Conservation (phyloP, 2,113 vertebrate species). For the Stegostoma tigrinum region DNA sequence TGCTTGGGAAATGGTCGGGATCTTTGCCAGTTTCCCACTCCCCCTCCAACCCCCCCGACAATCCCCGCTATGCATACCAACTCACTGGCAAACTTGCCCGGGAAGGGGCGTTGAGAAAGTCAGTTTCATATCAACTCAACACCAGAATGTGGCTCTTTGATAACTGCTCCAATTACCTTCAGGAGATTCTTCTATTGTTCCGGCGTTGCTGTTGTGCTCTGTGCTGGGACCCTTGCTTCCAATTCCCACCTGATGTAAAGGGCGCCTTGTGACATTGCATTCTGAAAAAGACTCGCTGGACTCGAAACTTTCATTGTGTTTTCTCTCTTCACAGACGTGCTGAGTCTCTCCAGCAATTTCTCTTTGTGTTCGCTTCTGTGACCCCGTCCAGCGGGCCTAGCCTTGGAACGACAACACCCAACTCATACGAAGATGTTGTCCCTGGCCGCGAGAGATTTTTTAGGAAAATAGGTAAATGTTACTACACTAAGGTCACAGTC, state of each 20-base stretch:
- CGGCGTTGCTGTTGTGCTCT: no score
- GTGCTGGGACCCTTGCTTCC: no score
- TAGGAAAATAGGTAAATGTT: neutral
- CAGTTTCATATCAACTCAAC: neutral
- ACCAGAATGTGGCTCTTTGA: neutral
- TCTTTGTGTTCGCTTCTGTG: neutral
- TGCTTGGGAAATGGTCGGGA: neutral
- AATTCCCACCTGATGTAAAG: no score
- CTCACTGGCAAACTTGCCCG: no score
- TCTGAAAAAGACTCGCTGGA: no score
- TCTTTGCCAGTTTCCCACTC: neutral
- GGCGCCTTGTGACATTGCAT: no score
- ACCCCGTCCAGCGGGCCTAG: no score
- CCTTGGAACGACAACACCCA: neutral
- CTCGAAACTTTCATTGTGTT: no score
- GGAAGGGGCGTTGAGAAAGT: neutral
- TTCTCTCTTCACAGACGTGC: no score
- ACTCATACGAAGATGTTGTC: neutral
- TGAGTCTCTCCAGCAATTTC: no score
- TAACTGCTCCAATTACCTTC: neutral
- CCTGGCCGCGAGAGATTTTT: neutral
- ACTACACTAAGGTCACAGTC: neutral
- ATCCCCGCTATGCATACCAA: neutral
- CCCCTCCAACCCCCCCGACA: no score
- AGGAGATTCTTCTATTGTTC: no score